Evolutionary conservation across 2,113 vertebrate genomes (phyloP).

Genomic region (Callipepla californica): DNA sequence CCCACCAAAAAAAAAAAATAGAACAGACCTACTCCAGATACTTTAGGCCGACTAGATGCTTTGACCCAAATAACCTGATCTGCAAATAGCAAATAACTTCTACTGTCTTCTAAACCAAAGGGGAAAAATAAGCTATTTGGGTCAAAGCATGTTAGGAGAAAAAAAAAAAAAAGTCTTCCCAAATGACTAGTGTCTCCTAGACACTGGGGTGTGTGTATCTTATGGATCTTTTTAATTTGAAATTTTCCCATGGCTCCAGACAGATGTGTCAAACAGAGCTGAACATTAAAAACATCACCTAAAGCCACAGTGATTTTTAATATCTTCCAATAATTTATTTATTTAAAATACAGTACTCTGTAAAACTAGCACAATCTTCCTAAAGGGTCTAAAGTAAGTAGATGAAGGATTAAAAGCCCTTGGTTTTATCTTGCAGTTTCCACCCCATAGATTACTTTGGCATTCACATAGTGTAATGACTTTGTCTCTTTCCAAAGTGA

Average conservation of each 20-base stretch:
- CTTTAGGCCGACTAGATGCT: slow-evolving; percentile 32
- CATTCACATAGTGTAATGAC: slow-evolving; percentile 16
- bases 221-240: slow-evolving; percentile 70
- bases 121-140: slow-evolving; percentile 72
- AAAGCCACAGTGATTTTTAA: slow-evolving; percentile 51
- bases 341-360: neutral
- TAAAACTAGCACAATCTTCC: neutral
- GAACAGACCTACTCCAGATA: neutral
- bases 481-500: slow-evolving; percentile 52
- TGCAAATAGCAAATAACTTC: slow-evolving; percentile 72
- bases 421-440: neutral
- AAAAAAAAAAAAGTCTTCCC: slow-evolving; percentile 35
- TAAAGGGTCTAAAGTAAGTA: neutral
- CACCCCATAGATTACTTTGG: neutral
- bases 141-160: slow-evolving; percentile 38
- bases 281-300: slow-evolving; percentile 66
- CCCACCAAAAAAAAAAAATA: neutral
- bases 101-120: slow-evolving; percentile 58
- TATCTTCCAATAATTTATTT: slow-evolving; percentile 51
- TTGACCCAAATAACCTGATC: slow-evolving; percentile 72
- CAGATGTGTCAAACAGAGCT: slow-evolving; percentile 63
- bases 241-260: slow-evolving; percentile 69
- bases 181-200: slow-evolving; percentile 61
- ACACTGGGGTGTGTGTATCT: slow-evolving; percentile 54
- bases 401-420: neutral